These are phyloP conservation scores for Hipparchia sbordonii DNA, from an alignment of 2,888 invertebrate species.

Conservation along the genomic window DNA sequence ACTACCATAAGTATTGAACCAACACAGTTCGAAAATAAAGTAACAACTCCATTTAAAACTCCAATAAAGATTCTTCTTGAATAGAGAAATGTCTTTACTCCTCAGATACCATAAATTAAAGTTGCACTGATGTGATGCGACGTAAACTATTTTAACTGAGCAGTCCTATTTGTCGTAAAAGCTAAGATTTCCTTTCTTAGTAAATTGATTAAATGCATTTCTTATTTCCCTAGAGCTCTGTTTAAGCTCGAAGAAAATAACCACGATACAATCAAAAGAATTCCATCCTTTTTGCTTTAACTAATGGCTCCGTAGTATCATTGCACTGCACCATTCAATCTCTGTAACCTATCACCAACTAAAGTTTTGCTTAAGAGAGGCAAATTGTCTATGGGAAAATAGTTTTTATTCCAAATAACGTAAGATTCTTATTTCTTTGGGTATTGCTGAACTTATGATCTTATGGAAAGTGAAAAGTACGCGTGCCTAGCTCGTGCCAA, in stretches of 20 bases:
- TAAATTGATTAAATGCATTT: conserved; percentile 37
- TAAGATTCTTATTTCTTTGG: conserved; percentile 46
- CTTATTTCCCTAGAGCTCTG: conserved; percentile 36
- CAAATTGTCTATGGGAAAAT: conserved; percentile 31
- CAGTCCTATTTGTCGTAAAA: conserved; percentile 13
- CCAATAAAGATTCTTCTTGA: neutral
- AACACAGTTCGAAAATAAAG: too few species aligned
- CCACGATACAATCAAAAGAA: conserved; percentile 61
- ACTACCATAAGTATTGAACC: too few species aligned
- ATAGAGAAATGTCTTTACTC: too few species aligned
- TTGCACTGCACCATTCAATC: conserved; percentile 73
- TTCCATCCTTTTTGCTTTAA: conserved; percentile 66
- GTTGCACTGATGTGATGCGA: conserved; percentile 7
- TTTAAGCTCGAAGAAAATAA: conserved; percentile 39
- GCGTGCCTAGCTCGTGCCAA: conserved; percentile 81
- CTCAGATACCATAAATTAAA: neutral
- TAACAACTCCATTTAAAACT: neutral
- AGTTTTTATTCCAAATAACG: conserved; percentile 4
- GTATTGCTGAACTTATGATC: conserved; percentile 42
- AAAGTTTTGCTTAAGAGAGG: conserved; percentile 39
- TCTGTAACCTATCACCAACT: conserved; percentile 58
- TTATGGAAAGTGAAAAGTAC: conserved; percentile 50
- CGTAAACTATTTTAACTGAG: conserved; percentile 11
- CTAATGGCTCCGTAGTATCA: conserved; percentile 71
- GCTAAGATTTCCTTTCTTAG: conserved; percentile 29